Percentiles rank a stretch among this genome's conserved stretches.
Evolutionary conservation across 1,140 invertebrate species (phyloP).

Genomic region (Heterodera carotae): DNA sequence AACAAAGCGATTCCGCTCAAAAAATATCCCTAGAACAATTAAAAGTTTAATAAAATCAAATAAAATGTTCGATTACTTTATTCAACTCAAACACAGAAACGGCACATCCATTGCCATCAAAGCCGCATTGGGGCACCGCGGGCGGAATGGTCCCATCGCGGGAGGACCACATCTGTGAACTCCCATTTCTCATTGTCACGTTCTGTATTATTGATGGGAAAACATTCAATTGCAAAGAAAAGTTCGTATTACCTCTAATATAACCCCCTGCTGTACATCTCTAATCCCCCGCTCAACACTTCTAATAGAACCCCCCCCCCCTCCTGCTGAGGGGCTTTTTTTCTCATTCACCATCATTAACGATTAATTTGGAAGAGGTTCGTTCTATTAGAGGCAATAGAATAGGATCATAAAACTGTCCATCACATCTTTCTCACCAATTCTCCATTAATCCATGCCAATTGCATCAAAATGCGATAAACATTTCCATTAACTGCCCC

Average conservation of each 20-base stretch:
- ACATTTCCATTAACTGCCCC: neutral
- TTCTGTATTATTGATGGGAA: neutral
- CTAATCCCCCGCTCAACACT: too few relatives aligned
- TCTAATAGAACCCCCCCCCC: too few relatives aligned
- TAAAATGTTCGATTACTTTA: conserved; percentile 1
- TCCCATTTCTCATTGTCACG: neutral
- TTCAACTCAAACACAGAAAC: conserved; percentile 32
- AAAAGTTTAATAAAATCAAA: neutral
- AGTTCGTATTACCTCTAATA: too few relatives aligned
- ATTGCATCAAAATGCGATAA: conserved; percentile 5
- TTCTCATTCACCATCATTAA: too few relatives aligned
- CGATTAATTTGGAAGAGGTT: too few relatives aligned
- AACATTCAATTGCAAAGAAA: too few relatives aligned
- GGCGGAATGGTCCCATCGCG: conserved; percentile 33
- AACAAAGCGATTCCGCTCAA: conserved; percentile 36
- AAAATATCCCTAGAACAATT: conserved; percentile 18
- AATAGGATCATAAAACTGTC: too few relatives aligned
- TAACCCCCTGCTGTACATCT: too few relatives aligned
- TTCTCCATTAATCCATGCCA: neutral
- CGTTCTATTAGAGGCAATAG: too few relatives aligned
- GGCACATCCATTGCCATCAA: conserved; percentile 52
- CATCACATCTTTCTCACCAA: neutral
- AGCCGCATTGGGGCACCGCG: conserved; percentile 38
- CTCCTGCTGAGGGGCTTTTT: too few relatives aligned
- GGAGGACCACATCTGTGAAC: conserved; percentile 34